Percentiles rank a stretch among this genome's conserved stretches.
Evolutionary conservation across 2,113 vertebrate species (phyloP).

Genomic region (Chaetorhynchus papuensis): DNA sequence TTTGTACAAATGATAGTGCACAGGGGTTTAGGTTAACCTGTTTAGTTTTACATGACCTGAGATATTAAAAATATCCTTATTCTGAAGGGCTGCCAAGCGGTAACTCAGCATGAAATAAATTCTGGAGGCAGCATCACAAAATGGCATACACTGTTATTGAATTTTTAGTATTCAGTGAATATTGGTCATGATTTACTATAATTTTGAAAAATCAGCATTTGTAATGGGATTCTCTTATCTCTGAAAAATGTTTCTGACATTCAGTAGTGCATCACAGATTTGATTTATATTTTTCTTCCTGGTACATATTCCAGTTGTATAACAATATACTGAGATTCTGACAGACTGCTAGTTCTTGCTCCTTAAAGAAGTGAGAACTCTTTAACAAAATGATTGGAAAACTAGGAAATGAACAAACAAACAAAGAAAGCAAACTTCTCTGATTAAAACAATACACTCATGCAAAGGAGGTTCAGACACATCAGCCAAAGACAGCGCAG

Average conservation of each 20-base stretch:
- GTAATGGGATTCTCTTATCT: slow-evolving; percentile 49
- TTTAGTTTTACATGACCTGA: slow-evolving; percentile 40
- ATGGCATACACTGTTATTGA: neutral
- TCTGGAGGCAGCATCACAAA: neutral
- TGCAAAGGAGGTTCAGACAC: neutral
- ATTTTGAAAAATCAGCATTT: slow-evolving; percentile 43
- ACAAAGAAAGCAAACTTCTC: neutral
- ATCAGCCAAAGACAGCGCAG: neutral
- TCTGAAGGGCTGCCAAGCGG: neutral
- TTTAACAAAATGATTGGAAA: neutral
- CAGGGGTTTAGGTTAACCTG: slow-evolving; percentile 20
- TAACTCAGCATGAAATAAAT: slow-evolving; percentile 6
- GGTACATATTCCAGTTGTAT: neutral
- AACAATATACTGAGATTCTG: neutral
- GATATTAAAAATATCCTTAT: slow-evolving; percentile 25
- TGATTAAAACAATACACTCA: slow-evolving; percentile 7
- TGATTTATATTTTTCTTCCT: slow-evolving; percentile 10
- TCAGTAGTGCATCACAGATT: slow-evolving; percentile 13
- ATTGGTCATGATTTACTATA: slow-evolving; percentile 22
- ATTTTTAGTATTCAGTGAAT: slow-evolving; percentile 22
- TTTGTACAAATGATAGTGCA: slow-evolving; percentile 19
- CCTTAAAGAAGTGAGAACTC: neutral
- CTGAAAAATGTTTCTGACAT: slow-evolving; percentile 33
- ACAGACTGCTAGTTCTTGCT: neutral
- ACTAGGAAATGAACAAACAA: neutral